Base-by-base conservation (phyloP, 2,113 vertebrate species). In the Uropsilus gracilis region DNA sequence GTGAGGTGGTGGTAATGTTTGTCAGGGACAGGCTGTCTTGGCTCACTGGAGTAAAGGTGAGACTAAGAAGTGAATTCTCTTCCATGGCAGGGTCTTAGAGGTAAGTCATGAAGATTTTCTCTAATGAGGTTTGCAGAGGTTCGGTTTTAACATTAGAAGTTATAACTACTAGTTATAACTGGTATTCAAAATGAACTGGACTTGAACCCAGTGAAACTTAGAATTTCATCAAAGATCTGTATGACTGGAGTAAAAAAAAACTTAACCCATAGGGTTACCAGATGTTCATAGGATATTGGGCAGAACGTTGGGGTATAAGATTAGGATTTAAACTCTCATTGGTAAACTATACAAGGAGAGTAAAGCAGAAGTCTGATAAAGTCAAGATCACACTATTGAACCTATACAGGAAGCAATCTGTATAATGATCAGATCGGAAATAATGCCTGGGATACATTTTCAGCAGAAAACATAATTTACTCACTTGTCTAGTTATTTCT, bases 291-390 rank as follows among this genome's bases (percentile, higher is more conserved):
- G 32, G 12, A 88, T 82, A 78, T 46, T 88, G 66, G 81, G 32
- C 5, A 95, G 6, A 37, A 89, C 26, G 48, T 30, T 78, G 17
- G 42, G 42, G 32, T 61, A 66, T 26, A 92, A n/a, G 32, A 86
- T 96, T 92, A 89, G 22, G 50, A 68, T 95, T 94, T 68, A 91
- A 86, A 95, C 93, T 55, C 55, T 94, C 18, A 69, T 20, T 59
- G 82, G 37, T 53, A 53, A 63, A 48, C 46, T 87, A 39, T 92
- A 92, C 12, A 78, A 87, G 44, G 9, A 87, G 53, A 96, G 44
- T 88, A 73, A 94, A 80, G 59, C 55, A 97, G 20, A 88, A 57
- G 44, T 86, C 92, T 61, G 73, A 39, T 89, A 89, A 84, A 84
- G 86, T 93, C 26, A 89, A 83, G 48, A 91, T 88, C 26, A 64